These are phyloP conservation scores for Alosa alosa DNA, from an alignment of 2,113 vertebrate species.

Conservation along the genomic window DNA sequence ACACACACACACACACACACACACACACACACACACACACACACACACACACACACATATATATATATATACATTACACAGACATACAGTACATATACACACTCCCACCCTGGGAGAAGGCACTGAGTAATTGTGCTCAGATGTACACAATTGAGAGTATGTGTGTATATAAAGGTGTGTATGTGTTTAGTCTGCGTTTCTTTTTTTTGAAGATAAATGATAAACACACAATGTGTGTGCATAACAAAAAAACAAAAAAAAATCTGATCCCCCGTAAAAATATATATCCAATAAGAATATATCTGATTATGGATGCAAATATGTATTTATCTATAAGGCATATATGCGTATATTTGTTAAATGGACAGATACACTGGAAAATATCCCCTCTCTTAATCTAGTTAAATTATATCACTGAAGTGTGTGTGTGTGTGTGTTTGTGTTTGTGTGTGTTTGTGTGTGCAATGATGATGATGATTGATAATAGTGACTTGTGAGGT, in stretches of 20 bases:
- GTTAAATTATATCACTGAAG: not conserved
- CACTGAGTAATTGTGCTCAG: conserved; percentile 26
- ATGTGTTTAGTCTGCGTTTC: not conserved
- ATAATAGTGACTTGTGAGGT: not conserved
- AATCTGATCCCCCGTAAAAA: not conserved
- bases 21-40: not conserved
- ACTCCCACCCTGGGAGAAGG: not conserved
- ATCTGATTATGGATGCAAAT: not conserved
- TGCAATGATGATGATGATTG: not conserved
- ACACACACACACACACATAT: not conserved
- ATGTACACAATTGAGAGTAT: not conserved
- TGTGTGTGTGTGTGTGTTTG: not conserved
- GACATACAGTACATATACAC: not conserved
- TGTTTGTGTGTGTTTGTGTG: not conserved
- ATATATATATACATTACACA: not conserved
- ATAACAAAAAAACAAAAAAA: not conserved
- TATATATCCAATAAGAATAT: too few relatives aligned
- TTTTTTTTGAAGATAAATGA: not conserved
- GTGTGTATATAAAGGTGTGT: conserved; percentile 23
- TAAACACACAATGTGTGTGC: not conserved
- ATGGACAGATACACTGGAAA: not conserved
- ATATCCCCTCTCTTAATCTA: not conserved
- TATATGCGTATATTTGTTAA: not conserved
- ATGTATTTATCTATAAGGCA: not conserved
- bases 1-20: not conserved